These are phyloP conservation scores for Scomberomorus guttatus DNA, from an alignment of 2,797 vertebrate species.

Conservation along the genomic window DNA sequence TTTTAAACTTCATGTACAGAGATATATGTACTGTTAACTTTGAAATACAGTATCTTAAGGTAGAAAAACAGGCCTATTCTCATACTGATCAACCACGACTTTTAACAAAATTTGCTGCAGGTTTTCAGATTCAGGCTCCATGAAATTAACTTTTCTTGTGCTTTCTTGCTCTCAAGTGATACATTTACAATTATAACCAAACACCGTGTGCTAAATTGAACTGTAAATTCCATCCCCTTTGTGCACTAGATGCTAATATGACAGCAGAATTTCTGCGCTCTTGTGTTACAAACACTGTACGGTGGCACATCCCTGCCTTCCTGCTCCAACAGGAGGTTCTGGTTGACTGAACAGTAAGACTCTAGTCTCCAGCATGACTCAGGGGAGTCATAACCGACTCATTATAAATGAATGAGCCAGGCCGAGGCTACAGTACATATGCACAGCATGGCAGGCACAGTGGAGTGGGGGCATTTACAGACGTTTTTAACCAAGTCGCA, in stretches of 20 bases:
- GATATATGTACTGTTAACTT: background rate
- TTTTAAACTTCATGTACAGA: background rate
- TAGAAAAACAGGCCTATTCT: background rate
- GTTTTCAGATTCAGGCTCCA: background rate
- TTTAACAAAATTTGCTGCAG: background rate
- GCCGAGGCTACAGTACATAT: constrained; percentile 67
- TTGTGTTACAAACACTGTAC: constrained; percentile 25
- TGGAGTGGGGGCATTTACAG: constrained; percentile 68
- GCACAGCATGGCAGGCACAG: constrained; percentile 67
- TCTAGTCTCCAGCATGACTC: constrained; percentile 71
- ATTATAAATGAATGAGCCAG: constrained; percentile 82
- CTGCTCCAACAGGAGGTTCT: constrained; percentile 74
- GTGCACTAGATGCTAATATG: constrained; percentile 27
- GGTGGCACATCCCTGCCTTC: constrained; percentile 54
- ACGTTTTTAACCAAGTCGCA: constrained; percentile 63
- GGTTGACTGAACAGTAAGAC: constrained; percentile 75
- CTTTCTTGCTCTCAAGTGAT: constrained; percentile 29
- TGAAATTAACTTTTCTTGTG: constrained; percentile 22
- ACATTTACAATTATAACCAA: constrained; percentile 38
- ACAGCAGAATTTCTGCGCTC: constrained; percentile 20
- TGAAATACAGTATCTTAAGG: background rate
- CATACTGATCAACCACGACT: background rate
- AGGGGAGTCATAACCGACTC: constrained; percentile 77
- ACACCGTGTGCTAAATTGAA: constrained; percentile 34
- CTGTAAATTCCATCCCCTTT: constrained; percentile 14